phyloP scores from a whole-genome alignment of 2,113 vertebrate species.

The Pluvialis apricaria region DNA sequence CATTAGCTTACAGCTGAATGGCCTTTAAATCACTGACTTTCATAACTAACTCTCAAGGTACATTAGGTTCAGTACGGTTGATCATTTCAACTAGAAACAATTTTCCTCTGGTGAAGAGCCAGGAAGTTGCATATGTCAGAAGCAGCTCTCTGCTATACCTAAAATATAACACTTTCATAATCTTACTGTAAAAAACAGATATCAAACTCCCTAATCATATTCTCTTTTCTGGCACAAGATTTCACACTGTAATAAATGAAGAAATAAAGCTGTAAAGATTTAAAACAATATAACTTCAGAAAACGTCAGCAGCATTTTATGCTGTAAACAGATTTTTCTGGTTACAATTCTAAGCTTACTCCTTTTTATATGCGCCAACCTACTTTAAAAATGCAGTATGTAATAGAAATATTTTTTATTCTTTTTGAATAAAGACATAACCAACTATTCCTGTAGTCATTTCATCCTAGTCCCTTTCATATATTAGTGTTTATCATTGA shows the following conservation, averaged over 20 bases:
- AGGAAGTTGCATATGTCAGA: background rate
- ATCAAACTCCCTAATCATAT: background rate
- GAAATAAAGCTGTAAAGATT: background rate
- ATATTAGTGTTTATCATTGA: background rate
- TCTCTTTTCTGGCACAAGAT: background rate
- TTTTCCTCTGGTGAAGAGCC: background rate
- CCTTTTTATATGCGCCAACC: background rate
- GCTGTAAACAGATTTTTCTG: background rate
- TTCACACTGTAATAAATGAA: background rate
- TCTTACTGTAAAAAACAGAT: background rate
- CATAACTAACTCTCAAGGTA: background rate
- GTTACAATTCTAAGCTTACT: accelerated
- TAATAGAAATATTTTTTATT: background rate
- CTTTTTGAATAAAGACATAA: background rate
- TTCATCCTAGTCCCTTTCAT: background rate
- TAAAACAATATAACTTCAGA: background rate
- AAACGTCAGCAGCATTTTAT: background rate
- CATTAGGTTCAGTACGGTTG: background rate
- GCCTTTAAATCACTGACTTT: background rate
- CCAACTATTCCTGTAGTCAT: background rate
- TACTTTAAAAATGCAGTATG: background rate
- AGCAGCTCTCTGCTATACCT: background rate
- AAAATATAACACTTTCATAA: background rate
- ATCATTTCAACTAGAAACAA: background rate
- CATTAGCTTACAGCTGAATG: background rate